Conservation (phyloP, 2,113 vertebrate species). For the Sphaerodactylus townsendi region DNA sequence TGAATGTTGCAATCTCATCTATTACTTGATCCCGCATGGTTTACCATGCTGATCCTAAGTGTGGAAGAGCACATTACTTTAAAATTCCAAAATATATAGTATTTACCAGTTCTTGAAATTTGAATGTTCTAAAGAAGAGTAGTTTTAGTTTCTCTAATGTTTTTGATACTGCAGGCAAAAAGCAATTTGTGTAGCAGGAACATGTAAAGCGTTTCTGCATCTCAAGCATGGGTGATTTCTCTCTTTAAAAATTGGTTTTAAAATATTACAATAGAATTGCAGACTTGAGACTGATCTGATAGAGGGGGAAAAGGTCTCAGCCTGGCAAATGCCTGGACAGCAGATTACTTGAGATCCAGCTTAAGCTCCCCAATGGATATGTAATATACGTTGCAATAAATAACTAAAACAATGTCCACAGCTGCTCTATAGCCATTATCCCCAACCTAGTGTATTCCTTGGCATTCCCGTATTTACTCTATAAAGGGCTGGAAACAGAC, state of each 20-base stretch:
- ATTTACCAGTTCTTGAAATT: not conserved
- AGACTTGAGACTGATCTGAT: not conserved
- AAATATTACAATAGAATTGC: not conserved
- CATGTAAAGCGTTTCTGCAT: not conserved
- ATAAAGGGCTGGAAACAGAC: not conserved
- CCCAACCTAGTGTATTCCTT: not conserved
- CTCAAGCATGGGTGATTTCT: not conserved
- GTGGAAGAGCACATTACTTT: not conserved
- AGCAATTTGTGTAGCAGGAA: not conserved
- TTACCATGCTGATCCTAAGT: not conserved
- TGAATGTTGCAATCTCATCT: not conserved
- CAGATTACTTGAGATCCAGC: not conserved
- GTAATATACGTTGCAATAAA: not conserved
- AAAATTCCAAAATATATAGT: too few relatives aligned
- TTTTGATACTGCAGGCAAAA: not conserved
- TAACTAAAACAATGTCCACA: not conserved
- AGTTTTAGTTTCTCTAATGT: not conserved
- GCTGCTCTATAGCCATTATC: not conserved
- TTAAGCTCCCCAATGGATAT: not conserved
- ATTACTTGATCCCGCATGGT: not conserved
- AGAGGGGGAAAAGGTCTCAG: not conserved
- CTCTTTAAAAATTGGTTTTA: not conserved
- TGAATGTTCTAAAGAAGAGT: not conserved
- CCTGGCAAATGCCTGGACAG: not conserved
- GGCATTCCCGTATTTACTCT: not conserved